phyloP scores from a whole-genome alignment of 1,140 invertebrate genomes.

The Colletes latitarsis region DNA sequence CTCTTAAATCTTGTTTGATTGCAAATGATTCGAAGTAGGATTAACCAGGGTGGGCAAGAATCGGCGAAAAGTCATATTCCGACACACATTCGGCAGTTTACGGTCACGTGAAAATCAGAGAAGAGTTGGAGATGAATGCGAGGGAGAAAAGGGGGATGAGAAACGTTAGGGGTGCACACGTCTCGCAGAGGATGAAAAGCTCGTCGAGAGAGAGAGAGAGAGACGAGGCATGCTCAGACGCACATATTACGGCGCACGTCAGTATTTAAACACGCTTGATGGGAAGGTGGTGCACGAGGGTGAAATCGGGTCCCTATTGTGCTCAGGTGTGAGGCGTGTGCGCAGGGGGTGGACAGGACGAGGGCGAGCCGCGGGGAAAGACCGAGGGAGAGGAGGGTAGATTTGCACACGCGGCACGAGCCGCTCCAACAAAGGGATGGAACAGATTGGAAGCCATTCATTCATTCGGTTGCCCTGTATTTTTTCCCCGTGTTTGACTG shows the following conservation, averaged over 20 bases:
- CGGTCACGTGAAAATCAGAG: slow-evolving; percentile 43
- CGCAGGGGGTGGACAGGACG: slow-evolving; percentile 33
- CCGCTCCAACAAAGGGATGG: slow-evolving; percentile 79
- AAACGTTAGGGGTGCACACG: slow-evolving; percentile 43
- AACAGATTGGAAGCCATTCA: slow-evolving; percentile 69
- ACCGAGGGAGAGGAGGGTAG: slow-evolving; percentile 53
- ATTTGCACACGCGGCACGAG: slow-evolving; percentile 78
- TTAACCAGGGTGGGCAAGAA: not conserved
- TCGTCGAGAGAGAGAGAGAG: not conserved
- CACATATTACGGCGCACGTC: slow-evolving; percentile 53
- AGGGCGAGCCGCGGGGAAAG: not conserved
- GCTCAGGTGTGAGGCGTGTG: slow-evolving; percentile 65
- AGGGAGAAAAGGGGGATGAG: slow-evolving; percentile 44
- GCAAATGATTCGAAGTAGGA: too few relatives aligned
- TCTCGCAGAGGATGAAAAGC: slow-evolving; percentile 36
- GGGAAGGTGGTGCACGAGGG: slow-evolving; percentile 48
- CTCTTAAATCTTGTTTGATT: too few relatives aligned
- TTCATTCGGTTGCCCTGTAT: slow-evolving; percentile 60
- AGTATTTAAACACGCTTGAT: slow-evolving; percentile 55
- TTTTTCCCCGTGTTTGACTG: slow-evolving; percentile 71
- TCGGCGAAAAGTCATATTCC: slow-evolving; percentile 39
- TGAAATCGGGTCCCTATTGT: slow-evolving; percentile 53
- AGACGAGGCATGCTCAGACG: slow-evolving; percentile 37
- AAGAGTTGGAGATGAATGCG: slow-evolving; percentile 41
- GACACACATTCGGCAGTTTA: slow-evolving; percentile 45